Conservation (phyloP, 2,113 vertebrate genomes). For the Cyphomyrus discorhynchus region DNA sequence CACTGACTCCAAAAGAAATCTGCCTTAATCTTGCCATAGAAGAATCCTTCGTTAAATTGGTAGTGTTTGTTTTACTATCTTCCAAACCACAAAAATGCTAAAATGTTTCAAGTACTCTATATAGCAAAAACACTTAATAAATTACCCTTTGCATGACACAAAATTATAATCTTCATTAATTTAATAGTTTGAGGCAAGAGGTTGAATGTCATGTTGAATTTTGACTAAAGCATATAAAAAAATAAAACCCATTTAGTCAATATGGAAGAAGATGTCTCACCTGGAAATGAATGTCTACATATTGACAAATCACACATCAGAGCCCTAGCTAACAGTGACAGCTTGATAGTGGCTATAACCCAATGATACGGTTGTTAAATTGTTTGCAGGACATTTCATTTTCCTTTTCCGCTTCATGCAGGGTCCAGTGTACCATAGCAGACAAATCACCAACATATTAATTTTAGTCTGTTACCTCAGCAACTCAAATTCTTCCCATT, state of each 20-base stretch:
- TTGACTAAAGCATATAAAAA: background rate
- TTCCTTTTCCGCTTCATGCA: too few species aligned
- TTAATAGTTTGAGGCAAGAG: background rate
- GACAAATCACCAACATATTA: background rate
- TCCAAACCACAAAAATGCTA: background rate
- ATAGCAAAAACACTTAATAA: background rate
- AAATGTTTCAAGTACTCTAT: background rate
- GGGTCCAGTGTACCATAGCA: background rate
- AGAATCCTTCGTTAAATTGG: background rate
- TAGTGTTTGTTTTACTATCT: background rate
- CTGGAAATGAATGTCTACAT: background rate
- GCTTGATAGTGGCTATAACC: background rate
- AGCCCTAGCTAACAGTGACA: background rate
- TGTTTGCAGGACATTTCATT: background rate
- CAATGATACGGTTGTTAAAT: background rate
- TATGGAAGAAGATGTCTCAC: background rate
- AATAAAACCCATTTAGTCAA: background rate
- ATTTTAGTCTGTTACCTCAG: background rate
- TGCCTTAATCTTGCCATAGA: background rate
- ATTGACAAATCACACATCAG: background rate
- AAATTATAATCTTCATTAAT: background rate
- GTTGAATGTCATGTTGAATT: background rate
- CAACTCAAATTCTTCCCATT: background rate
- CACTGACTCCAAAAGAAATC: background rate
- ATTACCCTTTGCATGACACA: background rate